phyloP scores from a whole-genome alignment of 2,113 vertebrate genomes.

The Anser brachyrhynchus region DNA sequence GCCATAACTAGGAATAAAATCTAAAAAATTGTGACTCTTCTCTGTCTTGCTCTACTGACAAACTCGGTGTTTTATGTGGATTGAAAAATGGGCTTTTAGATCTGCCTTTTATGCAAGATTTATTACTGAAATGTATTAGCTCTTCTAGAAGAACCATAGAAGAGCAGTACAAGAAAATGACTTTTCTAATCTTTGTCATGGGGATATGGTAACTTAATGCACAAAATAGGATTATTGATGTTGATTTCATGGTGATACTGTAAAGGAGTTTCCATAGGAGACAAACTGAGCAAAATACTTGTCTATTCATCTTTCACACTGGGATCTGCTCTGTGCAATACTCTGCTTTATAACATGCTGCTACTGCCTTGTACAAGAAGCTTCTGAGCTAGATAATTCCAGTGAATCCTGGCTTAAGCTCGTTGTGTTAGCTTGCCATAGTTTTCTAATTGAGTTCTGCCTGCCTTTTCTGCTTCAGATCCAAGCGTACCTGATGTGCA shows the following conservation, averaged over 20 bases:
- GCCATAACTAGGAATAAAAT: not conserved
- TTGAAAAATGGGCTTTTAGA: not conserved
- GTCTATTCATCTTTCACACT: not conserved
- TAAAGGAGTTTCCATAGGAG: not conserved
- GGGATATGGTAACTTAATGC: not conserved
- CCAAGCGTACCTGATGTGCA: conserved; percentile 88
- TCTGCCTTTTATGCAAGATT: not conserved
- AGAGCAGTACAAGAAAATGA: not conserved
- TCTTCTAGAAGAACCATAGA: not conserved
- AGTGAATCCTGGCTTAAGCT: not conserved
- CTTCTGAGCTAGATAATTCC: not conserved
- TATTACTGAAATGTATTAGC: not conserved
- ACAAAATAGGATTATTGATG: not conserved
- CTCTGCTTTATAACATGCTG: not conserved
- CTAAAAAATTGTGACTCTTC: not conserved
- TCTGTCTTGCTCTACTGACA: not conserved
- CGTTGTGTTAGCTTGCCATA: not conserved
- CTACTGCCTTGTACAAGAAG: rapidly evolving
- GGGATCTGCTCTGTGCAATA: not conserved
- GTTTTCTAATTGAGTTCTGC: not conserved
- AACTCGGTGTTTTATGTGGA: not conserved
- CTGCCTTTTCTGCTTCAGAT: conserved; percentile 76
- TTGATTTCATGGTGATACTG: not conserved
- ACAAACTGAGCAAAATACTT: not conserved
- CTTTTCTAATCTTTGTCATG: not conserved